Percentiles rank a stretch among this genome's conserved stretches.
phyloP scores from a whole-genome alignment of 2,113 vertebrate species.

The Phyllopteryx taeniolatus region DNA sequence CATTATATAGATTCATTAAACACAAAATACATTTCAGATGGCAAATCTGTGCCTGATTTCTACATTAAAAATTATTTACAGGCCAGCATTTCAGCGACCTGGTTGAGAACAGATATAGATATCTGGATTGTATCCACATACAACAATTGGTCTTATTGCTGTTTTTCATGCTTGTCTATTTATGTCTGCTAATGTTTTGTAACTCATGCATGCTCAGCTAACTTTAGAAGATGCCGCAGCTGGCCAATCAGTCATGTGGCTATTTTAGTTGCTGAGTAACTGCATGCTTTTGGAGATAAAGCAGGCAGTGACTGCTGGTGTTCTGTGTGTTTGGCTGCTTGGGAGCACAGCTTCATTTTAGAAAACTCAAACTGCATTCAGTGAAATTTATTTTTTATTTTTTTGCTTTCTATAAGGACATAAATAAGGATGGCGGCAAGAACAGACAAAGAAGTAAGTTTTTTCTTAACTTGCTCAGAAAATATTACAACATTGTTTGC shows the following conservation, averaged over 20 bases:
- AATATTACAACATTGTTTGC: neutral
- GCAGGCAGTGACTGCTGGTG: conserved; percentile 38
- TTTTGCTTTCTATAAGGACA: neutral
- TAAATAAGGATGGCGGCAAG: conserved; percentile 39
- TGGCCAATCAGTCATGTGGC: conserved; percentile 47
- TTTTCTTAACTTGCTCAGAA: neutral
- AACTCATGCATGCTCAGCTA: conserved; percentile 26
- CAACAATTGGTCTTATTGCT: neutral
- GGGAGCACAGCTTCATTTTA: conserved; percentile 2
- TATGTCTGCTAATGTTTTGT: neutral
- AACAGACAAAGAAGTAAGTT: conserved; percentile 45
- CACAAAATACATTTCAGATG: too few relatives aligned
- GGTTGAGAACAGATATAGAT: too few relatives aligned
- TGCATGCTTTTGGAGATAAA: conserved; percentile 54
- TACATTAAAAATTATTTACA: too few relatives aligned
- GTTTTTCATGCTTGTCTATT: neutral
- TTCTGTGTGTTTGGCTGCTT: conserved; percentile 12
- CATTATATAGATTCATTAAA: too few relatives aligned
- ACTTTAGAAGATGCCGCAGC: conserved; percentile 49
- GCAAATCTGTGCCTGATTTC: too few relatives aligned
- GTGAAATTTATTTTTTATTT: neutral
- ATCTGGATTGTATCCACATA: neutral
- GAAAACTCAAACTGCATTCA: conserved; percentile 7
- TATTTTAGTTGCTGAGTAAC: conserved; percentile 53
- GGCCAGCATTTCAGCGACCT: too few relatives aligned